A percentile compares a stretch with the other conserved stretches of the same genome.
phyloP scores from a whole-genome alignment of 2,113 vertebrate species.

The Antennarius striatus region DNA sequence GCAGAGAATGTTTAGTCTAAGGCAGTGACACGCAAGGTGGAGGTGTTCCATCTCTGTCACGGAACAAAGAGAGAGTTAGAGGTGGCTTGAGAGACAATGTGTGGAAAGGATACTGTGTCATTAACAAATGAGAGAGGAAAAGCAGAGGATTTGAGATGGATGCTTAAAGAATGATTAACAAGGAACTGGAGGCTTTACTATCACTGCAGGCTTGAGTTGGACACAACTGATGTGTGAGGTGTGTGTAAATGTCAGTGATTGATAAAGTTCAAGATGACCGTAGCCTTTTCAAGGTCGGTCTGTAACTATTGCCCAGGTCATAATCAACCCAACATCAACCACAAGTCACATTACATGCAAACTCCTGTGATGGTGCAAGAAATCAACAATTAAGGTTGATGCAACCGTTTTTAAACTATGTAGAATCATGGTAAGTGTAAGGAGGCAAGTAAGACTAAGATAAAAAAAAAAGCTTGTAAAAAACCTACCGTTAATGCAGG shows the following conservation, averaged over 20 bases:
- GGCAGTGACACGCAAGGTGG: constrained; percentile 60
- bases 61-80: constrained; percentile 31
- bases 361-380: no score
- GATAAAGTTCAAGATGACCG: background rate
- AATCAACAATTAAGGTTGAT: no score
- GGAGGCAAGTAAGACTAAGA: no score
- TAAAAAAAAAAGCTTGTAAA: no score
- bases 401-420: no score
- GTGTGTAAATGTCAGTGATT: background rate
- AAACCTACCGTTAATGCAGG: no score
- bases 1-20: constrained; percentile 79
- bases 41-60: constrained; percentile 75
- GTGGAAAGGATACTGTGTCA: constrained; percentile 17
- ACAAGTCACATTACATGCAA: no score
- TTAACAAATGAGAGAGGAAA: constrained; percentile 10
- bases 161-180: background rate
- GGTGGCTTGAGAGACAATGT: constrained; percentile 10
- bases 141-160: background rate
- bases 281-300: no score
- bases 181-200: background rate
- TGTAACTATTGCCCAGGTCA: background rate
- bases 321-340: no score
- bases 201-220: background rate
- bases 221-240: background rate
- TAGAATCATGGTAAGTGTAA: no score